Base-by-base conservation (phyloP, 2,113 vertebrate species). In the Cottus gobio region DNA sequence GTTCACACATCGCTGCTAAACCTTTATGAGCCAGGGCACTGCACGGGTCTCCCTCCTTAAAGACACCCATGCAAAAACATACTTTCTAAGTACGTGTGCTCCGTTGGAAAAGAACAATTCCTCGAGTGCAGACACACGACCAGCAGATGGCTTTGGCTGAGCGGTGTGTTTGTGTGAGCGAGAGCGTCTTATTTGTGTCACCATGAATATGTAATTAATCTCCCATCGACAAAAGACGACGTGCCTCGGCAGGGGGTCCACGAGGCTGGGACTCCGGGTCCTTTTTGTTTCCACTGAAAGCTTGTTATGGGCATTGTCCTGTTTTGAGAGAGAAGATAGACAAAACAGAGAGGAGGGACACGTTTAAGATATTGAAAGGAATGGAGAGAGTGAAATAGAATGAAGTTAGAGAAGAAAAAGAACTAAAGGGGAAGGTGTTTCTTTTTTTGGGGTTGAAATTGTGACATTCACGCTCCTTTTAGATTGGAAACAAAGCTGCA, bases 131-230 rank as follows among this genome's bases (percentile, higher is more conserved):
- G 73, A 91, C 83, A 85, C 90, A 85, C 82, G 80, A 82, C 82
- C 70, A 63, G 84, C 92, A 91, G 92, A 92, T 92, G 92, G 77
- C 83, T 82, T 87, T 90, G 85, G 85, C 83, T 70, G 50, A 79
- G 73, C 22, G 80, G 44, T 22, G n/a, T 85, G 83, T 87, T 89
- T 90, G 89, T 87, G 84, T 83, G 81, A 69, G 86, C 66, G 67
- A 80, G 74, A 68, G 80, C 67, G 70, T 78, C 82, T 87, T 89
- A 90, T 89, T 91, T 90, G 88, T 90, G 87, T 90, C 77, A 74
- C 79, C 90, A 91, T 93, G 90, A 93, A 92, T 93, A 88, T 91
- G 87, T 92, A 89, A 92, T 93, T 86, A 89, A 84, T 87, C 89
- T 68, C 61, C 86, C 61, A 76, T 88, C 85, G 88, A 91, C 80